Evolutionary conservation across 2,113 vertebrate species (phyloP).

Genomic region (Tachysurus vachellii): DNA sequence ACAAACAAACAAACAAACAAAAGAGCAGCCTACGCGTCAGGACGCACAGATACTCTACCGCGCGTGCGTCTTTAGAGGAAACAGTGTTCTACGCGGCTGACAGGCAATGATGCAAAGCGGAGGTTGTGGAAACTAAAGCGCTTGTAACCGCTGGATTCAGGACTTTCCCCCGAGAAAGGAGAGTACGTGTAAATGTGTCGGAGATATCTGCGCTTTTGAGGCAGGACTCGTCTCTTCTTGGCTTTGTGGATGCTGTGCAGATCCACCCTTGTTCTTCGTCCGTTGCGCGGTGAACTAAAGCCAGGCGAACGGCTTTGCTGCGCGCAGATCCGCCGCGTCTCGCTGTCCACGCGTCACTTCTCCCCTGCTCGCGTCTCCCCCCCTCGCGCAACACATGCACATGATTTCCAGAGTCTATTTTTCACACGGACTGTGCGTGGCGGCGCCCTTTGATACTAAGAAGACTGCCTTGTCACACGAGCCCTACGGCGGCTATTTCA

Average conservation of each 20-base stretch:
- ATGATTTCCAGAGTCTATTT: slow-evolving; percentile 72
- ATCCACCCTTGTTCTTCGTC: slow-evolving; percentile 85
- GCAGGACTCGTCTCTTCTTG: slow-evolving; percentile 89
- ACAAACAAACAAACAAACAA: slow-evolving; percentile 40
- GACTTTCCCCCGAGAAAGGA: slow-evolving; percentile 62
- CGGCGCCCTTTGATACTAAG: slow-evolving; percentile 74
- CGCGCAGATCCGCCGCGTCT: slow-evolving; percentile 78
- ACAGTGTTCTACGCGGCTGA: not conserved
- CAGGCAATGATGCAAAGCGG: slow-evolving; percentile 61
- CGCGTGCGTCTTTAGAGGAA: not conserved
- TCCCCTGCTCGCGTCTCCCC: not conserved
- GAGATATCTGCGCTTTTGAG: slow-evolving; percentile 84
- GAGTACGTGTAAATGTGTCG: slow-evolving; percentile 75
- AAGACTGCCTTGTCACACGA: slow-evolving; percentile 80
- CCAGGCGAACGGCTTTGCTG: slow-evolving; percentile 56
- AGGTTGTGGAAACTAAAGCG: slow-evolving; percentile 72
- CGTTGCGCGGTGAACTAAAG: slow-evolving; percentile 81
- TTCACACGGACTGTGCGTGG: slow-evolving; percentile 75
- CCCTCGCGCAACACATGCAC: slow-evolving; percentile 73
- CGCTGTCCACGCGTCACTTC: slow-evolving; percentile 16
- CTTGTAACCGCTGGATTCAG: slow-evolving; percentile 68
- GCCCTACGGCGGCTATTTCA: slow-evolving; percentile 83
- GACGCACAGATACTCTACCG: slow-evolving; percentile 36
- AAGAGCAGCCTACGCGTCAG: slow-evolving; percentile 59
- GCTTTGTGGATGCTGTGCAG: slow-evolving; percentile 89